These are phyloP conservation scores for Megatriorchis doriae DNA, from an alignment of 2,113 vertebrate species.

Conservation along the genomic window DNA sequence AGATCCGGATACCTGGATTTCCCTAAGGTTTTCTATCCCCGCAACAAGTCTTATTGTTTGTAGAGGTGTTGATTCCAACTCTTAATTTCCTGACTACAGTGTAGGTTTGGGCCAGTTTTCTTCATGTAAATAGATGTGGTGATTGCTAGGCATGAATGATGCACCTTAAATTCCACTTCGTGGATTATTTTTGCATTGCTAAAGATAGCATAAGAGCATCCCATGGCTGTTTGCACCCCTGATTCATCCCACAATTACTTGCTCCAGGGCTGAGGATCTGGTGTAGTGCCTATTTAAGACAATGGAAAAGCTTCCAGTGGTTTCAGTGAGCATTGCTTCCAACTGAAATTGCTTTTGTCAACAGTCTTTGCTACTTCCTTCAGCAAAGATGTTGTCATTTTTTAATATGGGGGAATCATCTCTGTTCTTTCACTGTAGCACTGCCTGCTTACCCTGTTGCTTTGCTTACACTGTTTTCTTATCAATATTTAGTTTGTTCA, in stretches of 20 bases:
- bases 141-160: not conserved
- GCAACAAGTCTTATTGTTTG: not conserved
- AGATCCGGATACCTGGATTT: not conserved
- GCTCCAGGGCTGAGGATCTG: not conserved
- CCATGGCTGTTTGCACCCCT: not conserved
- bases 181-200: not conserved
- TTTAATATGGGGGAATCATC: not conserved
- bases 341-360: not conserved
- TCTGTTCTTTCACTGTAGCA: not conserved
- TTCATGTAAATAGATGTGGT: rapidly evolving
- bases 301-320: not conserved
- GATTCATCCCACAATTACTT: not conserved
- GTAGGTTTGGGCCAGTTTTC: not conserved
- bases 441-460: not conserved
- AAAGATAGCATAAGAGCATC: not conserved
- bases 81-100: not conserved
- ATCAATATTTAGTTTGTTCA: not conserved
- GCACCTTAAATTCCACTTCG: not conserved
- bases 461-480: not conserved
- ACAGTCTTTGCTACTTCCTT: not conserved
- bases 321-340: not conserved
- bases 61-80: not conserved
- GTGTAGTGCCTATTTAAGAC: not conserved
- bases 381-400: not conserved
- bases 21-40: not conserved